Evolutionary conservation across 2,113 vertebrate species (phyloP), one percentile per base, ranked within the genome.

Genomic region (Protomyctophum bolini): DNA sequence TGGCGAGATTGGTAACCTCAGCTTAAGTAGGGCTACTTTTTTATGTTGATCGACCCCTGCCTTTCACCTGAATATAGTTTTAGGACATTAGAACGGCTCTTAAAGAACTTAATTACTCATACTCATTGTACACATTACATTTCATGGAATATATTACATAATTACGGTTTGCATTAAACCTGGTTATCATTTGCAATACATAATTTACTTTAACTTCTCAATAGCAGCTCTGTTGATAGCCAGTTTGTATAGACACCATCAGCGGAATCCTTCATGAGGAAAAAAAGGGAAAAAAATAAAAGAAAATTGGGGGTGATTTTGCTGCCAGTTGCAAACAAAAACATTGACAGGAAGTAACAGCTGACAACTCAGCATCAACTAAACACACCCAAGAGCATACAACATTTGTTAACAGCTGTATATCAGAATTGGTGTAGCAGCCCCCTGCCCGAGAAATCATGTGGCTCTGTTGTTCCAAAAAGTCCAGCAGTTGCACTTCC

Each of bases 401-500:
- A 75, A 60, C 73, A 68, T 57, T 59, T 75, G 12, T 58, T 7
- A 45, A 63, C 57, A 80, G 74, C 78, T 79, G 83, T 68, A 70
- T 58, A 60, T 81, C 55, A 4, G 0, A 50, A 55, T 63, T 63
- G 46, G 60, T 57, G 51, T 15, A 63, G 50, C 47, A 61, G 10
- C 1, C 74, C 62, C 73, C 79, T 58, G 77, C 67, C 33, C 59
- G 73, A 80, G 72, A 14, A 15, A 68, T 77, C 70, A 69, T 66
- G 75, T 65, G 77, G 72, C 68, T 82, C 65, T 70, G 65, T 76
- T 79, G 10, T 72, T 83, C 76, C 62, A 77, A 29, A 75, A 73
- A 86, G 66, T 56, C 62, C 71, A 84, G 81, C 79, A 83, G 73
- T 64, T 33, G 55, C 65, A 86, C 87, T 90, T 91, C 90, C 90